phyloP scores from a whole-genome alignment of 2,888 invertebrate genomes.

The Brachyopa scutellaris region DNA sequence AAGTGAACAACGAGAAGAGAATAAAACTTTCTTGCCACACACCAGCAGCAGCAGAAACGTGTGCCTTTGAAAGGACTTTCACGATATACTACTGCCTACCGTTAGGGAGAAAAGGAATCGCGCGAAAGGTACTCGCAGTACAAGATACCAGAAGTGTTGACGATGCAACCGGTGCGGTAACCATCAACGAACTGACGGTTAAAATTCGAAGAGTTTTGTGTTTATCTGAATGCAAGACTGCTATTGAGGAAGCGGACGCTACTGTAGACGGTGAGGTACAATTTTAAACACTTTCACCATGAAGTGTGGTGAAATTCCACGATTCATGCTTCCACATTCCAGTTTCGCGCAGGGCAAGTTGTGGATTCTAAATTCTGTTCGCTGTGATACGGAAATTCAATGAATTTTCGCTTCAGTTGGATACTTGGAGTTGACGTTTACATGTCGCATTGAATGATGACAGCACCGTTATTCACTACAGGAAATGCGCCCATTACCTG shows the following conservation, averaged over 20 bases:
- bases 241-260: constrained; percentile 26
- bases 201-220: constrained; percentile 56
- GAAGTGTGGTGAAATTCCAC: constrained; percentile 25
- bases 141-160: constrained; percentile 18
- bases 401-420: no score
- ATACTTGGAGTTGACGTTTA: no score
- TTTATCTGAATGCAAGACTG: constrained; percentile 45
- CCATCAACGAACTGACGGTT: constrained; percentile 69
- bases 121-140: background rate
- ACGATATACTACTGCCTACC: no score
- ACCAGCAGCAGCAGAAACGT: no score
- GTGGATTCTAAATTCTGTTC: constrained; percentile 18
- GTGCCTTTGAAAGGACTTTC: no score
- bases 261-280: constrained; percentile 46
- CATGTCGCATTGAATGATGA: no score
- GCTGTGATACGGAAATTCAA: no score
- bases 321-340: background rate
- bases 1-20: background rate
- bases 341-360: constrained; percentile 15
- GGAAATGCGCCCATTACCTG: no score
- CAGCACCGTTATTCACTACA: no score
- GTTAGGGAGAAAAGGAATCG: background rate
- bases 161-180: constrained; percentile 69
- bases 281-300: constrained; percentile 44
- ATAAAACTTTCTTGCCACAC: no score